Evolutionary conservation across 2,797 vertebrate genomes (phyloP).

Genomic region (Paratrypauchen microcephalus): DNA sequence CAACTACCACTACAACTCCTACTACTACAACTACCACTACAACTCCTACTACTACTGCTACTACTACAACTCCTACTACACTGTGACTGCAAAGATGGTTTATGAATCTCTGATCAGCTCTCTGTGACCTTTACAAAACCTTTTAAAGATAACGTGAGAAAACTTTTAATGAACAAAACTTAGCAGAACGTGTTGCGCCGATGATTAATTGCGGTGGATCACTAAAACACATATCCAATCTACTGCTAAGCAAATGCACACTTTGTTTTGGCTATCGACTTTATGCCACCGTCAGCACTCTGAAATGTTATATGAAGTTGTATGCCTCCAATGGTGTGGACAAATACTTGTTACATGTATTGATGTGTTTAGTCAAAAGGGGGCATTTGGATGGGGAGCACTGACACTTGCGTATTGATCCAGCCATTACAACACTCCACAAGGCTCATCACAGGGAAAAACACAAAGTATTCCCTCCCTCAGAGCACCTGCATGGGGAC

Average conservation of each 20-base stretch:
- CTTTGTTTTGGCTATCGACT: constrained; percentile 13
- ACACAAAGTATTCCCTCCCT: constrained; percentile 8
- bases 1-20: too few relatives aligned
- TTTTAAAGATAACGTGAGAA: constrained; percentile 21
- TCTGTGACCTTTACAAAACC: constrained; percentile 37
- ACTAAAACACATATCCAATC: constrained; percentile 1
- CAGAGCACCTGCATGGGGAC: background rate
- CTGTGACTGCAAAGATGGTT: background rate
- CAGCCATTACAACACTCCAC: constrained; percentile 15
- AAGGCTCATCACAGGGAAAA: constrained; percentile 19
- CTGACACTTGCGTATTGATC: constrained; percentile 22
- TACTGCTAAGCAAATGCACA: constrained; percentile 7
- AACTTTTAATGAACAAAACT: constrained; percentile 7
- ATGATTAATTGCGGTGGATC: background rate
- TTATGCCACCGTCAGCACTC: constrained; percentile 4
- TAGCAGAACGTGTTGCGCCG: background rate
- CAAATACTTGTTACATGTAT: constrained; percentile 17
- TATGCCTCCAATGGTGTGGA: constrained; percentile 10
- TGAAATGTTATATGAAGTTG: constrained; percentile 15
- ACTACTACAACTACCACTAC: too few relatives aligned
- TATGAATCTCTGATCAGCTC: background rate
- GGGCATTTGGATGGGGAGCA: constrained; percentile 17
- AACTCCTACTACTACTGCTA: background rate
- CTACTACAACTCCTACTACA: background rate
- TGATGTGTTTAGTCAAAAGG: constrained; percentile 23